phyloP scores from a whole-genome alignment of 2,113 vertebrate species.

The Pachycephala philippinensis region DNA sequence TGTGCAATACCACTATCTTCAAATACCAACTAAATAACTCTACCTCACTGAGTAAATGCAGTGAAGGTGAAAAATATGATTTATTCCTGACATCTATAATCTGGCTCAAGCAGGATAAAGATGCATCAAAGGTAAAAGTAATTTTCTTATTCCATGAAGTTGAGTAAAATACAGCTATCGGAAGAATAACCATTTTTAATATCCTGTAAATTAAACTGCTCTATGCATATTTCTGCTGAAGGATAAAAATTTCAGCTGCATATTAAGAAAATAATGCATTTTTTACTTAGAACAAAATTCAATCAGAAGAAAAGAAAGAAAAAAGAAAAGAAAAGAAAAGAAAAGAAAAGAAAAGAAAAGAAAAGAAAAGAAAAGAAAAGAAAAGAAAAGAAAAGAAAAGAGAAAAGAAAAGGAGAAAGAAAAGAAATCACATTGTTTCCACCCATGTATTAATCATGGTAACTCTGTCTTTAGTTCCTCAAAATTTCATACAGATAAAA shows the following conservation, averaged over 20 bases:
- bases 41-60: neutral
- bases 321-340: fast-evolving
- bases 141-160: neutral
- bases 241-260: neutral
- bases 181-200: neutral
- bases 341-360: neutral
- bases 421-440: neutral
- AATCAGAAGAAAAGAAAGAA: neutral
- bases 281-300: neutral
- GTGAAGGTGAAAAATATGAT: neutral
- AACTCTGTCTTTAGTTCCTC: neutral
- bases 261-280: neutral
- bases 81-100: neutral
- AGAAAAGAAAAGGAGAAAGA: fast-evolving
- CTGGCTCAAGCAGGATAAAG: neutral
- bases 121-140: neutral
- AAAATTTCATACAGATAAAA: neutral
- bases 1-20: neutral
- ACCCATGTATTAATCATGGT: neutral
- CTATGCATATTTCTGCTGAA: neutral
- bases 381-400: neutral
- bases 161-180: neutral
- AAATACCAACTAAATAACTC: neutral
- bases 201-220: neutral
- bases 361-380: neutral